Evolutionary conservation across 2,888 invertebrate species (phyloP).

Genomic region (Stenurella melanura): DNA sequence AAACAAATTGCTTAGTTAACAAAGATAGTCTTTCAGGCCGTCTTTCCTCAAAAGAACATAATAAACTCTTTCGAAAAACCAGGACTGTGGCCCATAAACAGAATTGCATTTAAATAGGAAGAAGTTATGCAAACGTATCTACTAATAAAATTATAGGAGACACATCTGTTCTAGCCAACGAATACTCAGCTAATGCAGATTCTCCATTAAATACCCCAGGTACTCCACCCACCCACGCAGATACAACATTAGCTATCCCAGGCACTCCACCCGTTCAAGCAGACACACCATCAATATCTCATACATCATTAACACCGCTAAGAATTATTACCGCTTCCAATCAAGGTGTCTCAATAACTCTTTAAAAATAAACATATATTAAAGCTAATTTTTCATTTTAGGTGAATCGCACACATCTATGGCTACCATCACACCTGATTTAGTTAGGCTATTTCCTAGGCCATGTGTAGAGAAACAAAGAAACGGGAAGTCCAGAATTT

Average conservation of each 20-base stretch:
- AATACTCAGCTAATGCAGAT: not conserved
- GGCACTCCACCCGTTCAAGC: not conserved
- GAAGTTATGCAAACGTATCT: constrained; percentile 46
- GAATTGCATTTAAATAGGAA: constrained; percentile 51
- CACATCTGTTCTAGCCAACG: not conserved
- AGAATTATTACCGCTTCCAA: no score
- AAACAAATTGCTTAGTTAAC: constrained; percentile 48
- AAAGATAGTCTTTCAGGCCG: no score
- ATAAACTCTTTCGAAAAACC: constrained; percentile 54
- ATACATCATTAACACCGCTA: not conserved
- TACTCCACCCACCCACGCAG: not conserved
- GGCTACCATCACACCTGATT: no score
- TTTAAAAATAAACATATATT: not conserved
- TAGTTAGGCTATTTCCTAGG: no score
- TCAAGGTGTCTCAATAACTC: no score
- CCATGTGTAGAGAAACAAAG: no score
- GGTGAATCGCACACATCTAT: no score
- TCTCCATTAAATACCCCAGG: not conserved
- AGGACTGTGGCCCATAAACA: constrained; percentile 57
- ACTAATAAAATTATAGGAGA: not conserved
- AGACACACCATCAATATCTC: not conserved
- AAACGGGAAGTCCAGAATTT: no score
- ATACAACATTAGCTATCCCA: not conserved
- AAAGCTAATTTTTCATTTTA: not conserved
- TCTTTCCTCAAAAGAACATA: constrained; percentile 49